phyloP scores from a whole-genome alignment of 2,797 vertebrate species.

The Periparus ater region DNA sequence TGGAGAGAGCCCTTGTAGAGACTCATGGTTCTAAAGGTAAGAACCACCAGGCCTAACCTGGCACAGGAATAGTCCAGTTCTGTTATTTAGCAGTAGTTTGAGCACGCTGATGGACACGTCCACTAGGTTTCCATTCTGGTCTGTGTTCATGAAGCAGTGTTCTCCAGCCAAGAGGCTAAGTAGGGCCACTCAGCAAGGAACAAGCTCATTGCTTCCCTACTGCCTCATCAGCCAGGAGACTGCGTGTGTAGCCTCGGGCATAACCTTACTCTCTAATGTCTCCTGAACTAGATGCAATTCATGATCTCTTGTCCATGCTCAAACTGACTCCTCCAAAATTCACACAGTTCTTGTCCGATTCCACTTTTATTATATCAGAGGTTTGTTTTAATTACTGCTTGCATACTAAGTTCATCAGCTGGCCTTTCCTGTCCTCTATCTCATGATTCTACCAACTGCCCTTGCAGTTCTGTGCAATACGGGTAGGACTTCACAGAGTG shows the following conservation, averaged over 20 bases:
- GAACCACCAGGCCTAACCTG: not conserved
- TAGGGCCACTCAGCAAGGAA: not conserved
- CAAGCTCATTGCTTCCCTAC: not conserved
- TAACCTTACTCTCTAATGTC: not conserved
- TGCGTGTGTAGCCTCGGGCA: accelerated
- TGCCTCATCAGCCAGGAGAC: not conserved
- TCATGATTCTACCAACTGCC: not conserved
- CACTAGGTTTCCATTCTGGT: not conserved
- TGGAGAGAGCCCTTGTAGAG: not conserved
- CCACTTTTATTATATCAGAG: not conserved
- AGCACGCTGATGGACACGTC: accelerated
- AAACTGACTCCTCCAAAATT: not conserved
- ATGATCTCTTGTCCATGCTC: not conserved
- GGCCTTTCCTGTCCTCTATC: not conserved
- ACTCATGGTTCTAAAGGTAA: accelerated
- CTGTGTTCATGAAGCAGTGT: not conserved
- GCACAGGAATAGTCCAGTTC: too few relatives aligned
- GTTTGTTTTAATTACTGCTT: not conserved
- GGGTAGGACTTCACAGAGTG: not conserved
- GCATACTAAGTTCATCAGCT: not conserved
- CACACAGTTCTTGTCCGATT: not conserved
- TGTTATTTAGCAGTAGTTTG: not conserved
- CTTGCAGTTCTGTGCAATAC: not conserved
- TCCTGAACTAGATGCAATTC: not conserved
- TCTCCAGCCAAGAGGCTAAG: not conserved